These are phyloP conservation scores for Phoxinus phoxinus DNA, from an alignment of 2,113 vertebrate genomes.

Conservation along the genomic window DNA sequence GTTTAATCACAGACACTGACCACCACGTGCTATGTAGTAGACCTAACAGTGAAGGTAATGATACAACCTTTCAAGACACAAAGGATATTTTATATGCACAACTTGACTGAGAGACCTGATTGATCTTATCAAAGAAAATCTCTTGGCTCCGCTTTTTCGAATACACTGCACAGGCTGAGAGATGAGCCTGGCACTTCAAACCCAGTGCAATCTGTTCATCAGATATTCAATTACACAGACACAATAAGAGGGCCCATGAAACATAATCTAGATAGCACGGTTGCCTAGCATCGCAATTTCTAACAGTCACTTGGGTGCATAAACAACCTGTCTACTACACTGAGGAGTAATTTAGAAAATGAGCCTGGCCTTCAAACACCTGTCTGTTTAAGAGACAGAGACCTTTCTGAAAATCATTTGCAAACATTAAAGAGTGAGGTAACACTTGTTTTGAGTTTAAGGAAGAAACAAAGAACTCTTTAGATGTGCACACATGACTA, in stretches of 20 bases:
- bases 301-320: slow-evolving; percentile 44
- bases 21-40: not conserved
- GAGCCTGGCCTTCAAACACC: slow-evolving; percentile 52
- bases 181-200: slow-evolving; percentile 32
- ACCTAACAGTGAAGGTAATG: not conserved
- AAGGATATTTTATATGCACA: not conserved
- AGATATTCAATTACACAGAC: slow-evolving; percentile 52
- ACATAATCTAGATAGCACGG: slow-evolving; percentile 49
- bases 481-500: not conserved
- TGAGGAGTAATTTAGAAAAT: slow-evolving; percentile 38
- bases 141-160: not conserved
- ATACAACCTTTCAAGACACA: not conserved
- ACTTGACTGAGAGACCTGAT: not conserved
- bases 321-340: slow-evolving; percentile 40
- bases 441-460: not conserved
- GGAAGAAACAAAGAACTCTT: not conserved
- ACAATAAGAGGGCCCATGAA: slow-evolving; percentile 49
- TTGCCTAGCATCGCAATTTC: slow-evolving; percentile 53
- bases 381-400: slow-evolving; percentile 33
- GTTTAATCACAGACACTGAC: not conserved
- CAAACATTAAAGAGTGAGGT: slow-evolving; percentile 31
- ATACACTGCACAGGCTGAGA: not conserved
- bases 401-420: slow-evolving; percentile 34
- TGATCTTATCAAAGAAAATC: slow-evolving; percentile 30
- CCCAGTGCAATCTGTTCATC: slow-evolving; percentile 42